Evolutionary conservation across 2,113 vertebrate species (phyloP).

Genomic region (Melanocharis versteri): DNA sequence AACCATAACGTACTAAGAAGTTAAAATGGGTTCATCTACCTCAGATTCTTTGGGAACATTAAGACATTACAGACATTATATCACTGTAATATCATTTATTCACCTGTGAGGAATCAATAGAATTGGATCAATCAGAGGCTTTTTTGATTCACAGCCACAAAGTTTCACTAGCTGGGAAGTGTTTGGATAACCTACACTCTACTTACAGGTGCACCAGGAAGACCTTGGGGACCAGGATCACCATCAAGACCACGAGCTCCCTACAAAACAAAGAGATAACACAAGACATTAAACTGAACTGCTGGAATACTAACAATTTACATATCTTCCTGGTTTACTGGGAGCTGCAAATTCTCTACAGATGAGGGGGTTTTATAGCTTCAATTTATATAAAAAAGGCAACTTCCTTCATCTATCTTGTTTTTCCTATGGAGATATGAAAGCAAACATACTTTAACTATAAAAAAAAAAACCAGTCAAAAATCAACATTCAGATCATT

Average conservation of each 20-base stretch:
- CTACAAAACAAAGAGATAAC: slow-evolving; percentile 61
- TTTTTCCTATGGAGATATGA: neutral
- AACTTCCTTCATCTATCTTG: neutral
- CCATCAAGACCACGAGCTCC: slow-evolving; percentile 89
- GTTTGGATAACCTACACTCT: neutral
- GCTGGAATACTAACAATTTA: neutral
- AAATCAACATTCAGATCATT: neutral
- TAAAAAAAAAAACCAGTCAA: neutral
- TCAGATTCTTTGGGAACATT: neutral
- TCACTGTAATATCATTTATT: neutral
- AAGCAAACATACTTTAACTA: neutral
- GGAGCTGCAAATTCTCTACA: neutral
- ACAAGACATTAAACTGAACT: neutral
- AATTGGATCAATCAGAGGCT: neutral
- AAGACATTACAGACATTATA: neutral
- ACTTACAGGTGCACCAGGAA: slow-evolving; percentile 88
- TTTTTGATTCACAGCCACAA: neutral
- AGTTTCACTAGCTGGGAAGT: neutral
- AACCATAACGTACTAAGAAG: neutral
- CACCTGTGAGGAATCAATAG: neutral
- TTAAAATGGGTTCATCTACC: neutral
- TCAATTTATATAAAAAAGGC: neutral
- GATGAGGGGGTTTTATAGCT: neutral
- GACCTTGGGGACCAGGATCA: slow-evolving; percentile 85
- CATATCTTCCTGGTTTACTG: neutral